phyloP scores from a whole-genome alignment of 2,888 invertebrate species.

The Melipona bicolor region DNA sequence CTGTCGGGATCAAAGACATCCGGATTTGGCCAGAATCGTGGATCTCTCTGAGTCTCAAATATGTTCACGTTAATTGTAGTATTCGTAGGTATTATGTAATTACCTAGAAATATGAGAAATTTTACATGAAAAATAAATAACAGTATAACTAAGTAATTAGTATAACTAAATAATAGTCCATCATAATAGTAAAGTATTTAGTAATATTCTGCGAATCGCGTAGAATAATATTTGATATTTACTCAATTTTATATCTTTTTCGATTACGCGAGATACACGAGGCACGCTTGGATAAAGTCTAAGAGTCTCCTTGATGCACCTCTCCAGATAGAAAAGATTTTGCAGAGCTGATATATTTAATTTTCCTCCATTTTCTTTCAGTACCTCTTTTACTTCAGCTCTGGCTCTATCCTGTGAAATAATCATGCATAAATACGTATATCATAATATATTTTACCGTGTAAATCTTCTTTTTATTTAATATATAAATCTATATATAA shows the following conservation, averaged over 20 bases:
- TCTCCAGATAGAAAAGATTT: slow-evolving; percentile 88
- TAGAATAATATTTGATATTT: slow-evolving; percentile 16
- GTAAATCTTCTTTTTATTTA: too few relatives aligned
- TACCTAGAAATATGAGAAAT: slow-evolving; percentile 78
- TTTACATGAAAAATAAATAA: background rate
- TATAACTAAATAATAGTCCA: background rate
- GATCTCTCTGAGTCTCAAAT: slow-evolving; percentile 86
- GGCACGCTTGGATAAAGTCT: slow-evolving; percentile 89
- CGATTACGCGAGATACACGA: slow-evolving; percentile 86
- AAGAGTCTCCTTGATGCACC: slow-evolving; percentile 89
- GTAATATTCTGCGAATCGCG: too few relatives aligned
- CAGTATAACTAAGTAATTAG: too few relatives aligned
- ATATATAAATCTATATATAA: too few relatives aligned
- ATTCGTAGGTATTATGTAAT: slow-evolving; percentile 85
- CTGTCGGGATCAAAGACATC: slow-evolving; percentile 88
- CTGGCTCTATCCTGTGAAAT: slow-evolving; percentile 64
- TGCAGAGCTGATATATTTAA: slow-evolving; percentile 86
- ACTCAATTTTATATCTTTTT: slow-evolving; percentile 85
- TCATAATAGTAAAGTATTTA: background rate
- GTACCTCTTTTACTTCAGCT: slow-evolving; percentile 80
- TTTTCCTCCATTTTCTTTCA: slow-evolving; percentile 85
- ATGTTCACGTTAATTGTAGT: slow-evolving; percentile 80
- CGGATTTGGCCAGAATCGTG: slow-evolving; percentile 88
- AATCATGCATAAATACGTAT: background rate
- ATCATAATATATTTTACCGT: too few relatives aligned